Conservation (phyloP, 2,113 vertebrate genomes). For the Sula dactylatra region DNA sequence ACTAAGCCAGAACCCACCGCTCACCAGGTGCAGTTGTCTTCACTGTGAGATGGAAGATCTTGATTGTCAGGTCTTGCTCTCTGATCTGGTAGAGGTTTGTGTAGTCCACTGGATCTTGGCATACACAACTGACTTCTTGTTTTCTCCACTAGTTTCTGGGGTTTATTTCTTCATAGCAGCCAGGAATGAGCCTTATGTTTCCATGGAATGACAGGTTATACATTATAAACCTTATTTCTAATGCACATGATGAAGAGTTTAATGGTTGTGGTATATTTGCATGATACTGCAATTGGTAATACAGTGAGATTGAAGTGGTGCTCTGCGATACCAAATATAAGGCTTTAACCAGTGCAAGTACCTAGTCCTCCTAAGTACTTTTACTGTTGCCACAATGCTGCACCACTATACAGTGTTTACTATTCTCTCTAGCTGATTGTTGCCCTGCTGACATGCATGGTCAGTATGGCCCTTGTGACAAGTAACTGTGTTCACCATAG, state of each 20-base stretch:
- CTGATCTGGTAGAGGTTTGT: not conserved
- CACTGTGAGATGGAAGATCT: not conserved
- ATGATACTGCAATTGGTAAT: not conserved
- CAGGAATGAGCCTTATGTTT: not conserved
- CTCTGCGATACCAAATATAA: not conserved
- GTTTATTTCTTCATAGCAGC: not conserved
- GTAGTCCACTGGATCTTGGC: not conserved
- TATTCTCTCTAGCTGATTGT: not conserved
- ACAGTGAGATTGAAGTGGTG: not conserved
- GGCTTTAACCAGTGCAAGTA: not conserved
- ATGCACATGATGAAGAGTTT: not conserved
- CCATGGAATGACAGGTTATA: not conserved
- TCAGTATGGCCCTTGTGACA: not conserved
- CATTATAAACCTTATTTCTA: not conserved
- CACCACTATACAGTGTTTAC: not conserved
- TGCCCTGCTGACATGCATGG: not conserved
- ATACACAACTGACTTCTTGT: not conserved
- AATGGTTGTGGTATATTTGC: not conserved
- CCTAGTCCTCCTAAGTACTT: not conserved
- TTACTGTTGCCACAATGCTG: accelerated
- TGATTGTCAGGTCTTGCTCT: not conserved
- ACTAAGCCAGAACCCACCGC: not conserved
- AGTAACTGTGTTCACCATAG: not conserved
- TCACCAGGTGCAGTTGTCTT: not conserved
- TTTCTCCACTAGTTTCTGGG: not conserved